Conservation (phyloP, 2,888 invertebrate species). For the Limnephilus auricula region DNA sequence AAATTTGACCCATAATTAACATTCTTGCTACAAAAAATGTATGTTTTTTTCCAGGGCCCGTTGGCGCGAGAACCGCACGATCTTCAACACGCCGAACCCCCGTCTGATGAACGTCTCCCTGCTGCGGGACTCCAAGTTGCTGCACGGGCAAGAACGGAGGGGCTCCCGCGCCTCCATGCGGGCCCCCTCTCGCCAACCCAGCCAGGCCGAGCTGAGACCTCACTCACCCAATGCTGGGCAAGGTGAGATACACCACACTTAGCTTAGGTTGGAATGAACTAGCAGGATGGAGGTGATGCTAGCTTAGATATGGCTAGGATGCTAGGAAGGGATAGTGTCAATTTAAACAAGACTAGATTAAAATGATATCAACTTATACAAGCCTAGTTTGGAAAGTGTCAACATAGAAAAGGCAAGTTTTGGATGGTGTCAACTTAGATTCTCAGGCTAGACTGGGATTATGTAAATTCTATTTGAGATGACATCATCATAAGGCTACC, state of each 20-base stretch:
- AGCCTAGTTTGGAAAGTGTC: no score
- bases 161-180: constrained; percentile 88
- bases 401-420: no score
- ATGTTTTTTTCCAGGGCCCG: constrained; percentile 83
- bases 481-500: no score
- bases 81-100: constrained; percentile 96
- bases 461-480: no score
- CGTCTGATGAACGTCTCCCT: constrained; percentile 94
- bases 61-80: constrained; percentile 94
- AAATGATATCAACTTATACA: no score
- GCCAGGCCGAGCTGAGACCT: constrained; percentile 89
- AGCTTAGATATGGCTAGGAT: no score
- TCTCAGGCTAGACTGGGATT: no score
- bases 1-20: no score
- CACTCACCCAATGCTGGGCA: constrained; percentile 80
- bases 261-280: not conserved
- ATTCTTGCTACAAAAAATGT: not conserved
- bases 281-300: not conserved
- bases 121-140: constrained; percentile 87
- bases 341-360: no score
- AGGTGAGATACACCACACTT: constrained; percentile 70
- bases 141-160: constrained; percentile 87
- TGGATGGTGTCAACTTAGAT: no score
- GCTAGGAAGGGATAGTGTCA: no score
- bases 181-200: constrained; percentile 90